phyloP scores from a whole-genome alignment of 2,888 invertebrate species.

The Patella ulyssiponensis region DNA sequence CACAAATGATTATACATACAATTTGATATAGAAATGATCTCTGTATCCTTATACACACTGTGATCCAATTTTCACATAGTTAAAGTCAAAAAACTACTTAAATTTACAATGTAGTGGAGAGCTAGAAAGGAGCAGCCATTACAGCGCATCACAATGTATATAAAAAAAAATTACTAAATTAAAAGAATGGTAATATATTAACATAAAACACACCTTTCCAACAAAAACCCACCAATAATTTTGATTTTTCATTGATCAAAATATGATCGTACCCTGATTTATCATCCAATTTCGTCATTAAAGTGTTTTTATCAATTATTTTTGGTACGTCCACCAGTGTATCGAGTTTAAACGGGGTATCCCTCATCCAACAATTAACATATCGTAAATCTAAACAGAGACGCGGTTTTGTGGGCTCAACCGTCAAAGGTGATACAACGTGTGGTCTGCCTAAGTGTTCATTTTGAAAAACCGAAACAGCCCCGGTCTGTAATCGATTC shows the following conservation, averaged over 20 bases:
- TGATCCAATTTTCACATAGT: no score
- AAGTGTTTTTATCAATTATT: conserved; percentile 21
- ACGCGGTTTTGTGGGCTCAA: conserved; percentile 33
- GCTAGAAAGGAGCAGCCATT: no score
- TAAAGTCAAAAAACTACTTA: no score
- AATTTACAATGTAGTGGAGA: no score
- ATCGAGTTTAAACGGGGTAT: conserved; percentile 27
- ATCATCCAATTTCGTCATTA: conserved; percentile 26
- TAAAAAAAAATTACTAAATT: no score
- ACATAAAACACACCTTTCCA: conserved; percentile 29
- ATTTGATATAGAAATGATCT: no score
- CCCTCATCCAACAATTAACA: conserved; percentile 29
- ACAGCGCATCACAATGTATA: no score
- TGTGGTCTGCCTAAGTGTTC: conserved; percentile 26
- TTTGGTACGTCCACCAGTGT: conserved; percentile 30
- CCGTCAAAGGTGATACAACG: conserved; percentile 29
- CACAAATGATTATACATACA: no score
- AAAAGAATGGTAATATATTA: conserved; percentile 12
- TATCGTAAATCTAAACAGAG: conserved; percentile 35
- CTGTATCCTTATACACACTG: no score
- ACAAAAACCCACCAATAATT: conserved; percentile 31
- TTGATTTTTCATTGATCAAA: conserved; percentile 3
- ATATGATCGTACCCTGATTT: conserved; percentile 37
- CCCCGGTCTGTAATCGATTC: conserved; percentile 25
- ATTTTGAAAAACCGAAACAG: conserved; percentile 23